Conservation (phyloP, 2,113 vertebrate species). For the Redunca redunca region DNA sequence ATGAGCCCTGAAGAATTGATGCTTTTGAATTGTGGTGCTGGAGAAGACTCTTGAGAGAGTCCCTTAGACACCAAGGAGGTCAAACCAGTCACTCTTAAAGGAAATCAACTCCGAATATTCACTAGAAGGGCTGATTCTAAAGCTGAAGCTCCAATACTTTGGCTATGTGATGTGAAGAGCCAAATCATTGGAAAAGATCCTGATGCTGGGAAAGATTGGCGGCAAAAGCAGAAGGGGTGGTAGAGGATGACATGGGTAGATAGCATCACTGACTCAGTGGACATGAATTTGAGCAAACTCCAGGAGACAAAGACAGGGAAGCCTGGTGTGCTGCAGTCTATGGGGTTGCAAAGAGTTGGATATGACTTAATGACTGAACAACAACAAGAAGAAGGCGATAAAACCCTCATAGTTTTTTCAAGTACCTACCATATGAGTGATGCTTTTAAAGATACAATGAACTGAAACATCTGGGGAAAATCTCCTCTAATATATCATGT, state of each 20-base stretch:
- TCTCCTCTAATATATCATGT: neutral
- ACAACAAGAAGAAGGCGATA: neutral
- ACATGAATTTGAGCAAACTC: neutral
- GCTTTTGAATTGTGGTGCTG: neutral
- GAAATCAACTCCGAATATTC: neutral
- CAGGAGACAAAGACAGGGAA: neutral
- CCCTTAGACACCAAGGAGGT: neutral
- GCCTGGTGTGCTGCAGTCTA: neutral
- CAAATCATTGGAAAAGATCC: neutral
- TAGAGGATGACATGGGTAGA: neutral
- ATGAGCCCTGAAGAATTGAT: neutral
- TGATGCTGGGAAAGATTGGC: neutral
- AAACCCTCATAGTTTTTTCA: neutral
- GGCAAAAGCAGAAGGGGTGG: neutral
- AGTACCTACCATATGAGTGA: neutral
- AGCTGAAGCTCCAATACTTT: neutral
- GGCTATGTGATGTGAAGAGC: neutral
- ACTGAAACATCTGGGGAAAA: neutral
- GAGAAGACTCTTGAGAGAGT: neutral
- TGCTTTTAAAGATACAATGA: neutral
- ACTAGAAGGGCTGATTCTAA: neutral
- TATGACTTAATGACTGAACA: neutral
- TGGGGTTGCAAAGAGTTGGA: neutral
- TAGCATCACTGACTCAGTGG: neutral
- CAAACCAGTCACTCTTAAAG: neutral